A percentile compares a stretch with the other conserved stretches of the same genome.
Evolutionary conservation across 1,140 invertebrate genomes (phyloP).

Genomic region (Globodera ellingtonae): DNA sequence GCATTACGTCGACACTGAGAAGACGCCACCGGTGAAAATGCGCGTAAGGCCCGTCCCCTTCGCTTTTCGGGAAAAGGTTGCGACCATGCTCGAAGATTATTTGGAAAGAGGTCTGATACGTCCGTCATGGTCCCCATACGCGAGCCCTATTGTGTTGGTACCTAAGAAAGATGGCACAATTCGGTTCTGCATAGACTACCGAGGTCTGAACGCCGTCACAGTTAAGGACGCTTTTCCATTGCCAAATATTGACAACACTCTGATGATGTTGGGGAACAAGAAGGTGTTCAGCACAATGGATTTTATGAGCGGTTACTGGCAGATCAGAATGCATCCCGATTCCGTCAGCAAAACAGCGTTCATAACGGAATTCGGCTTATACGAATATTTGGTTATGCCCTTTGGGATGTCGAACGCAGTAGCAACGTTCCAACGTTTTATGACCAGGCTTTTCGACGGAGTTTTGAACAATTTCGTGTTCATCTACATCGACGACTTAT

Average conservation of each 20-base stretch:
- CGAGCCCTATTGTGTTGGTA: conserved; percentile 68
- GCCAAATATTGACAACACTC: conserved; percentile 7
- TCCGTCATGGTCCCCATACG: conserved; percentile 65
- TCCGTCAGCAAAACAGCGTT: conserved; percentile 43
- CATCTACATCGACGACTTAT: conserved; percentile 14
- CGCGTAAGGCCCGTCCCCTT: background rate
- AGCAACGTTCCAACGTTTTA: conserved; percentile 68
- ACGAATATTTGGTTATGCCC: conserved; percentile 66
- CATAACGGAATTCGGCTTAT: conserved; percentile 56
- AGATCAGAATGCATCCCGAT: conserved; percentile 31
- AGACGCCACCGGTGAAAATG: conserved; percentile 40
- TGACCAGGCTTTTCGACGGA: conserved; percentile 56
- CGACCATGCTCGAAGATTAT: conserved; percentile 11
- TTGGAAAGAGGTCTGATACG: background rate
- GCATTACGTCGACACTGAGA: conserved; percentile 59
- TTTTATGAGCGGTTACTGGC: conserved; percentile 40
- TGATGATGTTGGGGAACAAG: conserved; percentile 61
- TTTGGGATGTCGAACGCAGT: conserved; percentile 67
- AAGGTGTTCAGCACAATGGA: conserved; percentile 66
- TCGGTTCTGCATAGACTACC: conserved; percentile 68
- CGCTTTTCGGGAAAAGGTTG: background rate
- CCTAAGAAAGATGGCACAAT: conserved; percentile 68
- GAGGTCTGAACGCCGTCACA: conserved; percentile 66
- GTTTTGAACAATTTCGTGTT: conserved; percentile 6
- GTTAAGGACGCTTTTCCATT: conserved; percentile 69